Evolutionary conservation across 2,797 vertebrate genomes (phyloP), one percentile per base, ranked within the genome.

Genomic region (Poecilia wingei): DNA sequence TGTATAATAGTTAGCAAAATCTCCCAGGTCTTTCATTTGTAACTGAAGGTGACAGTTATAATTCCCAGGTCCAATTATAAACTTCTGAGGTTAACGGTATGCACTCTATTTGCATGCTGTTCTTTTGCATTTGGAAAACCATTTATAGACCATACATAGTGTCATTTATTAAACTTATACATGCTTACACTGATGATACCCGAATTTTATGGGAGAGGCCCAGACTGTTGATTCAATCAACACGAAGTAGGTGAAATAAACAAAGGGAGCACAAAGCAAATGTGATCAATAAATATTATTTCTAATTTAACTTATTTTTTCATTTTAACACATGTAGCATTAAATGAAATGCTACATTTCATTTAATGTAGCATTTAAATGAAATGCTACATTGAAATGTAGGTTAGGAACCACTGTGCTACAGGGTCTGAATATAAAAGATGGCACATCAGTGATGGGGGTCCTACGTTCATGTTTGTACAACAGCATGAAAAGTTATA

Each of bases 121-220:
- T 76, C 10, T 74, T 10, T 5, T 66, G 7, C 43, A 33, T 79
- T 45, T 78, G 9, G 55, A 41, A 70, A 77, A 74, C 33, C 31
- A 43, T 74, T 55, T 83, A 33, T 31, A 70, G 43, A 33, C 31
- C 12, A 33, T 71, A 68, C 33, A 79, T 47, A 14, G 57, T 46
- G 31, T 36, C 5, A 46, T 12, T 41, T 45, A 10, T 57, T 55
- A 25, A 41, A 68, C 20, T 68, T 68, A 41, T 41, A 41, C 9
- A 68, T 68, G 33, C 61, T 66, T 66, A 39, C 16, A 36, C 6
- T 39, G 18, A 7, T 39, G 33, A 33, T 12, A 31, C 57, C 57
- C 5, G 1, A 61, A 33, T n/a, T 18, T 61, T 33, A 33, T 33
- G 14, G 31, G 20, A 64, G 59, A 64, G 28, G 4, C 36, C 18